Base-by-base conservation (phyloP, 1,140 invertebrate species). In the Psilanteris sp. region DNA sequence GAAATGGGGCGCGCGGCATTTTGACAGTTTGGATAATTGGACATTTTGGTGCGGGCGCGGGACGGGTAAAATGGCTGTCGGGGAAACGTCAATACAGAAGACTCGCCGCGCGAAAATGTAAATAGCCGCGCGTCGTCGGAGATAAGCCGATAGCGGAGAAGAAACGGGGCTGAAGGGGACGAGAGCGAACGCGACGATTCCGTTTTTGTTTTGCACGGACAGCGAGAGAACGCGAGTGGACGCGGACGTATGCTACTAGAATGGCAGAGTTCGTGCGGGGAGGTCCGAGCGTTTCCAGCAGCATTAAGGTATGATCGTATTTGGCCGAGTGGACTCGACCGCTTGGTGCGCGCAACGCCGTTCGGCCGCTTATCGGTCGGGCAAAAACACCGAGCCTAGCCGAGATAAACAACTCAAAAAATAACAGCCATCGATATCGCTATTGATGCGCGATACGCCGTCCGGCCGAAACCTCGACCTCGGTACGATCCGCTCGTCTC, bases 201-300 rank as follows among this genome's bases (percentile, higher is more conserved):
- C n/a, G n/a, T n/a, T n/a, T n/a, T n/a, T n/a, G n/a, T n/a, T n/a
- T n/a, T n/a, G n/a, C 18, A 54, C 39, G 9, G n/a, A 5, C 24
- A 46, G 0, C 10, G 15, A 31, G 2, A 20, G 22, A 13, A 18
- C 7, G 6, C 14, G 14, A 11, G 4, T 46, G 41, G 77, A 76
- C 77, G 24, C 44, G 34, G 54, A 75, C 70, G 72, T 64, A 76
- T 79, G 78, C 57, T 37, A 55, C 48, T 52, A 81, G 75, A 82
- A 91, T 91, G 90, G 90, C 90, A 78, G 90, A 91, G 83, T 91
- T 91, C 75, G 89, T 91, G 32, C 85, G 90, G 64, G 90, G 90
- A 72, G 89, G 89, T 43, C 87, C 89, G 26, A 90, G 89, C 62
- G 85, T 90, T 34, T 88, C 82, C 41, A 89, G 82, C 77, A 89